These are phyloP conservation scores for Nothocercus nigrocapillus DNA, from an alignment of 2,113 vertebrate genomes.

Conservation along the genomic window DNA sequence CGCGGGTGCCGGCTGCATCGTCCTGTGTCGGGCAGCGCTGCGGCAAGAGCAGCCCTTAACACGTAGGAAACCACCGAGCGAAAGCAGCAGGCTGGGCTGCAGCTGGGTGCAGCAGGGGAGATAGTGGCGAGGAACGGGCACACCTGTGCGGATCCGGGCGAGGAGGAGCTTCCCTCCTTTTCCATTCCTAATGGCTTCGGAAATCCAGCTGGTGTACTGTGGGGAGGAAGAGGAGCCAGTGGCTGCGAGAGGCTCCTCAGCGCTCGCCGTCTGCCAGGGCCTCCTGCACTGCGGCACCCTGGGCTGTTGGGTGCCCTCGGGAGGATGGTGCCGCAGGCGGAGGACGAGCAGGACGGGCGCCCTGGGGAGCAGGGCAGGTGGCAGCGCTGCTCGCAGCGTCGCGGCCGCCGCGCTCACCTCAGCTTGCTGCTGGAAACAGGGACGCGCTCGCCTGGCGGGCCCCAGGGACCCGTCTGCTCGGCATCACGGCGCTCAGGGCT, in stretches of 20 bases:
- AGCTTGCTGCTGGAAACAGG: too few species aligned
- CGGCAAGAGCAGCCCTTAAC: not conserved
- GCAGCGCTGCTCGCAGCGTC: too few species aligned
- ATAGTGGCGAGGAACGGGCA: not conserved
- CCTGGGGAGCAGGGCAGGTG: not conserved
- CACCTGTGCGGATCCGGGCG: not conserved
- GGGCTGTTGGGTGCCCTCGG: not conserved
- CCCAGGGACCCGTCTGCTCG: too few species aligned
- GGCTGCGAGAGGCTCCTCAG: not conserved
- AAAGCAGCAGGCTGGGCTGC: conserved; percentile 7
- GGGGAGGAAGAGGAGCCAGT: not conserved
- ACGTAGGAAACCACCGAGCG: not conserved
- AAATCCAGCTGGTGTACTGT: not conserved
- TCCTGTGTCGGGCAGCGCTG: not conserved
- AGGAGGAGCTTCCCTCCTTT: not conserved
- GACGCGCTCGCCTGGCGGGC: too few species aligned
- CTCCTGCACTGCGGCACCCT: not conserved
- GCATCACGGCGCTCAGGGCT: too few species aligned
- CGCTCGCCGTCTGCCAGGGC: not conserved
- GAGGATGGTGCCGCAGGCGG: not conserved
- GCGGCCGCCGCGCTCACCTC: too few species aligned
- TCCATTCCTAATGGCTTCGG: not conserved
- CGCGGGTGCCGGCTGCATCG: too few species aligned
- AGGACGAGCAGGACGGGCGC: not conserved
- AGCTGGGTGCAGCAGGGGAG: not conserved